phyloP scores from a whole-genome alignment of 1,140 invertebrate species.

The Formica exsecta region DNA sequence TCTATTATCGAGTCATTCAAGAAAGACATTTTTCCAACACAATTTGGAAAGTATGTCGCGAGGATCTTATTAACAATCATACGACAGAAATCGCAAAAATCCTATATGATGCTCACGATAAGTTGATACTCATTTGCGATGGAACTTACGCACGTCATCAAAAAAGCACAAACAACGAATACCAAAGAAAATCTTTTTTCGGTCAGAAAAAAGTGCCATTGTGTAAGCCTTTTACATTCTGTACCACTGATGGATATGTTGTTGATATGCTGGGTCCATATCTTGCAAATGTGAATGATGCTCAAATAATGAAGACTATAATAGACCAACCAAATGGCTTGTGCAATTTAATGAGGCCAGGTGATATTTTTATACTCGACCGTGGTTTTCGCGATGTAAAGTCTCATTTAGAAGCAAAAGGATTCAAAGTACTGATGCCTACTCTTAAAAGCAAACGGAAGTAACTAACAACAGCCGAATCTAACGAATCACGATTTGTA shows the following conservation, averaged over 20 bases:
- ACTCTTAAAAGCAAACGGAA: not conserved
- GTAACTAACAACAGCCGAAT: constrained; percentile 55
- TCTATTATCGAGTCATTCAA: no score
- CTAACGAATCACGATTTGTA: constrained; percentile 79
- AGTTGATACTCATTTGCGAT: no score
- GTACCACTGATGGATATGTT: not conserved
- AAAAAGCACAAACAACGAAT: constrained; percentile 75
- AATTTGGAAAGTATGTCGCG: no score
- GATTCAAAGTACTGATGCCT: not conserved
- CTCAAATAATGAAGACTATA: no score
- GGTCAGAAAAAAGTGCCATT: constrained; percentile 23
- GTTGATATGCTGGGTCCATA: constrained; percentile 1
- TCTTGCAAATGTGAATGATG: not conserved
- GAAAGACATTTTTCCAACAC: no score
- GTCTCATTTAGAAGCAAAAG: not conserved
- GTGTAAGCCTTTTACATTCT: constrained; percentile 19
- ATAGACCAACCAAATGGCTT: no score
- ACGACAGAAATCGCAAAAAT: no score
- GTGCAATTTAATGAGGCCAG: not conserved
- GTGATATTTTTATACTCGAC: not conserved
- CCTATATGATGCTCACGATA: no score
- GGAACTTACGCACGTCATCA: no score
- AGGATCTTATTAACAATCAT: no score
- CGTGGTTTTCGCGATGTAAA: not conserved
- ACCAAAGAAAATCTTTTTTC: constrained; percentile 74